Base-by-base conservation (phyloP, 2,797 vertebrate species). In the Clarias laeviceps region DNA sequence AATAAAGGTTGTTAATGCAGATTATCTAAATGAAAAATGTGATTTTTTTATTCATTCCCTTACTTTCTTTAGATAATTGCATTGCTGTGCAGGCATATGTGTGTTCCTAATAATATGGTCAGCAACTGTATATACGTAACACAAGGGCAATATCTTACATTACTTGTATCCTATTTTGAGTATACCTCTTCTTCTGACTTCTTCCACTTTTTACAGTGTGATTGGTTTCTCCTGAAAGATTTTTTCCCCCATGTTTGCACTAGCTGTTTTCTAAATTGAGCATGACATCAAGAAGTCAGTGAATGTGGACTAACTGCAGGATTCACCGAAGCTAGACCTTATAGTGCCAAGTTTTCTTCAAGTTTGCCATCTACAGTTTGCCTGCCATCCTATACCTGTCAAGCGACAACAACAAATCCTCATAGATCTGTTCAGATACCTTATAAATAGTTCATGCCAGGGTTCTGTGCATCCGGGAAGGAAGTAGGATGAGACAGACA, bases 1-100 rank as follows among this genome's bases (percentile, higher is more conserved):
- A 80, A 81, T 81, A 45, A 29, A 80, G 61, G 84, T 86, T 73
- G 72, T 88, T 73, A 70, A 89, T 82, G 74, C 45, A 83, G 82
- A 73, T 62, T 81, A 85, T 45, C 3, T 84, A 18, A 59, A 66
- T 34, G 20, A 77, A 56, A 27, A 57, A 64, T 34, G 40, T 82
- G 17, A n/a, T 80, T 62, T 59, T 40, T 22, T 22, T 32, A 37
- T 40, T 22, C 57, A 37, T 40, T 64, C 22, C 59, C 18, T 40
- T 40, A 7, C 40, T 45, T 45, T 45, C 40, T 34, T 68, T 68
- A n/a, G 64, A 68, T 68, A 66, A 68, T 20, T 32, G 65, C 65
- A 18, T 70, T 34, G 22, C 32, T 37, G 18, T 70, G 68, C 68
- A 66, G 65, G 65, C 18, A n/a, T 65, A 68, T 17, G 29, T 68